Base-by-base conservation (phyloP, 2,888 invertebrate genomes). In the Drosophila leonis region DNA sequence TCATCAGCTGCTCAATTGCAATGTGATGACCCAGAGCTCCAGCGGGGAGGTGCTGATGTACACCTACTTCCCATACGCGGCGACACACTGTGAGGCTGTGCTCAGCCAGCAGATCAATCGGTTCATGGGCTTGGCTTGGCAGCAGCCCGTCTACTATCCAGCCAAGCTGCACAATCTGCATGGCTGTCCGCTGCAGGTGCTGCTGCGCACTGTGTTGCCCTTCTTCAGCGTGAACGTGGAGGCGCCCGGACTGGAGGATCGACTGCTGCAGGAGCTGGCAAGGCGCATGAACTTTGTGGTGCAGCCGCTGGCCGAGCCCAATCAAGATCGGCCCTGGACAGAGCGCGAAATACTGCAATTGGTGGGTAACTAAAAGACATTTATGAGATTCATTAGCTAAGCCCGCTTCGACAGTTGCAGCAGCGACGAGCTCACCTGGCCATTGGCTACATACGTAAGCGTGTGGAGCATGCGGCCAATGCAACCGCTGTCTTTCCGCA, bases 1-100 rank as follows among this genome's bases (percentile, higher is more conserved):
- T 4, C 75, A 91, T 61, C 82, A 85, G 57, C 74, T 90, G 27
- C 73, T 90, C 63, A 82, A 90, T 42, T 90, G 91, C 68, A 89
- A 83, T 56, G 76, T 90, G 35, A 88, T 88, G 67, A 77, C 88
- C 1, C 90, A 90, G 42, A 80, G 67, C 31, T 46, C 76, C 0
- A 41, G 56, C 3, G 90, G 88, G 0, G 76, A 86, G 29, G 69
- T 90, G 18, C 41, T 82, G 9, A 55, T 90, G 54, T 82, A 88
- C 59, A 88, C 90, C 1, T 91, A 90, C 48, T 90, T 83, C 46
- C 90, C 90, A 0, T 91, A 80, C 44, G 82, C 76, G 9, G 48
- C 68, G 0, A 56, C 57, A 0, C 67, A 72, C 15, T 91, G 90
- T 33, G 76, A 68, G 3, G 41, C 68, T 7, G 72, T 78, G 0